Base-by-base conservation (phyloP, 2,113 vertebrate genomes). In the Arizona elegans region DNA sequence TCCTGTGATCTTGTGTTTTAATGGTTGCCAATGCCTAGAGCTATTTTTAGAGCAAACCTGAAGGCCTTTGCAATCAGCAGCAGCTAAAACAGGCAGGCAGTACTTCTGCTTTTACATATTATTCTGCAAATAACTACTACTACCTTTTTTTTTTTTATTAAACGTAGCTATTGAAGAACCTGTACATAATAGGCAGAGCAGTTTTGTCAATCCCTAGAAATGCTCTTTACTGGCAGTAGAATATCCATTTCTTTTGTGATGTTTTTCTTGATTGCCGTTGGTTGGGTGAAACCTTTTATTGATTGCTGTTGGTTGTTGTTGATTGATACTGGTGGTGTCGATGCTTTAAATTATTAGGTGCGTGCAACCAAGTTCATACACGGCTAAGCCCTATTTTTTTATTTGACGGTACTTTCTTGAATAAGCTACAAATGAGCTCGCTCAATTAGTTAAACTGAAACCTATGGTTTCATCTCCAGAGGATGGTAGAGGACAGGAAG, bases 41-140 rank as follows among this genome's bases (percentile, higher is more conserved):
- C 75, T 9, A 0, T 88, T 88, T 91, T 87, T 91, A 93, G 65
- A 47, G 90, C 11, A 5, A 5, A 23, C 62, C 11, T 53, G 19
- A 38, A 85, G 87, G 12, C 70, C 81, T 43, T 55, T 86, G 26
- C 33, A 85, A 3, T 0, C 23, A 33, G 70, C 43, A 56, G 5
- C n/a, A 21, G 87, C 29, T 91, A 65, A 75, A 91, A 70, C 23
- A 9, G 0, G 0, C 62, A 24, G 33, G 11, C 4, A 23, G n/a
- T 26, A 43, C 0, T 0, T 38, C 87, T 7, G 29, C 24, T 65
- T 52, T 0, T 0, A 5, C 54, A 0, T 0, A 15, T 1, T 0
- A 3, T 59, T 59, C 33, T 43, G 75, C 33, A 81, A 81, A 38
- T 81, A 38, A 81, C 70, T 43, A 43, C 38, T 43, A 43, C 38